phyloP scores from a whole-genome alignment of 1,140 invertebrate species.

The Trialeurodes vaporariorum region DNA sequence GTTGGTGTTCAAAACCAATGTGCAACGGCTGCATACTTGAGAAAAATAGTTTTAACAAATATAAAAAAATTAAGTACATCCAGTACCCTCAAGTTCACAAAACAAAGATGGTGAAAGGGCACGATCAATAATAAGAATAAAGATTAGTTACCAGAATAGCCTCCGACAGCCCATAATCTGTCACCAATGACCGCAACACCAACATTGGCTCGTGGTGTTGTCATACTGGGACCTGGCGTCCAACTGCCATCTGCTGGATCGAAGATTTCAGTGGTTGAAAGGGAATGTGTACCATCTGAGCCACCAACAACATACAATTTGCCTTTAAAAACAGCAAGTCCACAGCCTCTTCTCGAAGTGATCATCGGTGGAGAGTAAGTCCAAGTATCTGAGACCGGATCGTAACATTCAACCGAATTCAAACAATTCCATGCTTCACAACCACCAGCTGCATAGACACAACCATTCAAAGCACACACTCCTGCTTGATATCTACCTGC shows the following conservation, averaged over 20 bases:
- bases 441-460: conserved; percentile 64
- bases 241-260: conserved; percentile 47
- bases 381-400: conserved; percentile 45
- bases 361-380: conserved; percentile 41
- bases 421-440: conserved; percentile 71
- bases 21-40: not conserved
- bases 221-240: conserved; percentile 54
- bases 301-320: conserved; percentile 54
- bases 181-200: conserved; percentile 55
- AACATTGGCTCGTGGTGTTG: conserved; percentile 53
- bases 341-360: conserved; percentile 53
- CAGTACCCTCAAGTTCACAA: not conserved
- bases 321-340: conserved; percentile 42
- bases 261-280: conserved; percentile 53
- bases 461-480: conserved; percentile 49
- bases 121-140: not conserved
- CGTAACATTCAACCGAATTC: conserved; percentile 56
- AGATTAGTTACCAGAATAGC: conserved; percentile 49
- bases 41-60: not conserved
- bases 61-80: not conserved
- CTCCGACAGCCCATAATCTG: conserved; percentile 64
- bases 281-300: conserved; percentile 56
- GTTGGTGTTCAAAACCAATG: not conserved
- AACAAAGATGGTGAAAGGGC: not conserved
- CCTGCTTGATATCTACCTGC: conserved; percentile 66